Evolutionary conservation across 2,888 invertebrate species (phyloP), one percentile per base, ranked within the genome.

Genomic region (Troides oblongomaculatus): DNA sequence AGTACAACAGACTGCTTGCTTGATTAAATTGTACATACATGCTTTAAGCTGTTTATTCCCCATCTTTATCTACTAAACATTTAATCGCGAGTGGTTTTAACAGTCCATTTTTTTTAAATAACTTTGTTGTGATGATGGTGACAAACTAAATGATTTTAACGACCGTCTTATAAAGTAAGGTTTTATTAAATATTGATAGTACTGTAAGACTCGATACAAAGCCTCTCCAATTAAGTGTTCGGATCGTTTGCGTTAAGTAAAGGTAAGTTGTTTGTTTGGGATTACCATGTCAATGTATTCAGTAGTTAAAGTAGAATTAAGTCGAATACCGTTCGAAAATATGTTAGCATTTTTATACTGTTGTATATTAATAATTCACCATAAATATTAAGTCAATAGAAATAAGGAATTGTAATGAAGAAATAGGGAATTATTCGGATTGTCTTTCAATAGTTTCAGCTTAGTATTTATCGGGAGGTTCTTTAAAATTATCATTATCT

Each of bases 261-360:
- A 23, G 62, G 50, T 66, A 30, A 62, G 50, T 53, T 30, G 65
- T 43, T 12, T 65, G 58, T 65, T 21, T 39, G 43, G 12, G 23
- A 53, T 66, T 66, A 59, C 10, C 12, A 50, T 50, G 25, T 65
- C 59, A 46, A 17, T 61, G 57, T 67, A 67, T 46, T 63, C 50
- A 6, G 58, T 63, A 63, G 62, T 50, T 8, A 50, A 63, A 21
- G 36, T 59, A 62, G 68, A 59, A 12, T 59, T 23, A 25, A 68
- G 21, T 56, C 43, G 17, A 5, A 39, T 62, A 57, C 36, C 50
- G 23, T 68, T 53, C 58, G 53, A 25, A 43, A 67, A 46, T 64
- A 64, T 56, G 59, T 56, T 17, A 64, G 39, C 64, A n/a, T 64
- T 68, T 68, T 68, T 68, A 60, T 64, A 53, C 46, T 25, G 58